Conservation (phyloP, 2,888 invertebrate species). For the Stenichneumon culpator region DNA sequence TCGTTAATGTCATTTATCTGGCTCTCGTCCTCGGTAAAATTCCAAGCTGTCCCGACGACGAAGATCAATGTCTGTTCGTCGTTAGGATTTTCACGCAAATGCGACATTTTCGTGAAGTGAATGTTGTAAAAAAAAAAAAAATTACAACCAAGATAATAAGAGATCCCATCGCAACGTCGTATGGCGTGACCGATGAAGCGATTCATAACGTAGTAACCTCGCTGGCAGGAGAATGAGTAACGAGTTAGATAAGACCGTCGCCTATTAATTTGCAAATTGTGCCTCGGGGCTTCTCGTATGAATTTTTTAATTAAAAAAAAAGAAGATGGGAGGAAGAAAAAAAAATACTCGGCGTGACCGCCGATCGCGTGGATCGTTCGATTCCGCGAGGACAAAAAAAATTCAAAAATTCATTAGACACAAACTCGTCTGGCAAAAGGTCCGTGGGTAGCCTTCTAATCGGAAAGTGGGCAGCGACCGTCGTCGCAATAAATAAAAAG, state of each 20-base stretch:
- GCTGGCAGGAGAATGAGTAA: conserved; percentile 27
- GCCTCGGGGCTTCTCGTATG: neutral
- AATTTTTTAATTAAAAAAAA: conserved; percentile 6
- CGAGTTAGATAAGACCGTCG: conserved; percentile 25
- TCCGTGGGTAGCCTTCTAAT: conserved; percentile 62
- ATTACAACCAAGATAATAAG: conserved; percentile 14
- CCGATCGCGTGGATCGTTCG: neutral
- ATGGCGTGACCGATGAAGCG: conserved; percentile 2
- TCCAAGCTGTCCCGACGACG: neutral
- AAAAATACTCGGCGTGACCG: conserved; percentile 12
- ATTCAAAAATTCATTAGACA: conserved; percentile 42
- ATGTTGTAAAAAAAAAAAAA: conserved; percentile 13
- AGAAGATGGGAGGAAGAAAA: neutral
- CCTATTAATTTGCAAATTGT: conserved; percentile 11
- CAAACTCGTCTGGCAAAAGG: conserved; percentile 50
- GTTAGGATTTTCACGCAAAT: neutral
- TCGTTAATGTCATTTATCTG: neutral
- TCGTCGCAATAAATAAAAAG: neutral
- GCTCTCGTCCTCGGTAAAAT: neutral
- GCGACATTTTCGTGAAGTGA: neutral
- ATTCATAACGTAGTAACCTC: conserved; percentile 21
- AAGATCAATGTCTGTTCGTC: neutral
- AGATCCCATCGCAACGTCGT: conserved; percentile 26
- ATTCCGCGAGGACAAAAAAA: conserved; percentile 34
- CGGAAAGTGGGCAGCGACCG: conserved; percentile 39